phyloP scores from a whole-genome alignment of 92 coral and sea anemone genomes.

The Palythoa grandis region DNA sequence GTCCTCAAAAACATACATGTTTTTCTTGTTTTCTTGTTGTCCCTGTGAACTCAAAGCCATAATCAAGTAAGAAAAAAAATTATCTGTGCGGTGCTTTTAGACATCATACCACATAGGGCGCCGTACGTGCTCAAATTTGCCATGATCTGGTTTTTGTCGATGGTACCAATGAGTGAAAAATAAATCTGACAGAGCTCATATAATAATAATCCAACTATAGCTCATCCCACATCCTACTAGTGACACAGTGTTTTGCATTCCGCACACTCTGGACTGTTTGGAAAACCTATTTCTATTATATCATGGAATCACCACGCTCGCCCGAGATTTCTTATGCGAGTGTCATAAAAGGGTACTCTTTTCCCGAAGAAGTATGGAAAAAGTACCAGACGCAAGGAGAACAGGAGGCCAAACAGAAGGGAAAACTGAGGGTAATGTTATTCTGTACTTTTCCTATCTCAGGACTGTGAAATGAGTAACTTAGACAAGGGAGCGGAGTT shows the following conservation, averaged over 20 bases:
- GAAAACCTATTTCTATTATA: no score
- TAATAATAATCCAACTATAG: no score
- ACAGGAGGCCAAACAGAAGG: no score
- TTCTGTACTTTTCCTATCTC: no score
- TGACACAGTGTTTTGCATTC: not conserved
- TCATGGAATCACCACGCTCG: no score
- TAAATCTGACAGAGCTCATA: not conserved
- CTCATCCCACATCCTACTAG: not conserved
- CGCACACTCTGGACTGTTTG: slow-evolving; percentile 2
- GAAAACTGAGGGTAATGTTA: no score
- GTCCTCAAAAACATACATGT: not conserved
- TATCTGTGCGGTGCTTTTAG: slow-evolving; percentile 3
- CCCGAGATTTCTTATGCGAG: no score
- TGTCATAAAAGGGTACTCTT: no score
- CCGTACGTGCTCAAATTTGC: not conserved
- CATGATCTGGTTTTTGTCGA: not conserved
- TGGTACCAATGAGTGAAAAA: not conserved
- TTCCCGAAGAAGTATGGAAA: no score
- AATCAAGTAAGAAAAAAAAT: not conserved
- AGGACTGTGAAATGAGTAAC: no score
- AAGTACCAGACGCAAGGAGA: no score
- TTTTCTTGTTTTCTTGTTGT: not conserved
- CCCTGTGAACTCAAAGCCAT: slow-evolving; percentile 4
- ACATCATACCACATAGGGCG: not conserved
- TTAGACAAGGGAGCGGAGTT: no score